Base-by-base conservation (phyloP, 1,140 invertebrate genomes). In the Trichonephila inaurata region DNA sequence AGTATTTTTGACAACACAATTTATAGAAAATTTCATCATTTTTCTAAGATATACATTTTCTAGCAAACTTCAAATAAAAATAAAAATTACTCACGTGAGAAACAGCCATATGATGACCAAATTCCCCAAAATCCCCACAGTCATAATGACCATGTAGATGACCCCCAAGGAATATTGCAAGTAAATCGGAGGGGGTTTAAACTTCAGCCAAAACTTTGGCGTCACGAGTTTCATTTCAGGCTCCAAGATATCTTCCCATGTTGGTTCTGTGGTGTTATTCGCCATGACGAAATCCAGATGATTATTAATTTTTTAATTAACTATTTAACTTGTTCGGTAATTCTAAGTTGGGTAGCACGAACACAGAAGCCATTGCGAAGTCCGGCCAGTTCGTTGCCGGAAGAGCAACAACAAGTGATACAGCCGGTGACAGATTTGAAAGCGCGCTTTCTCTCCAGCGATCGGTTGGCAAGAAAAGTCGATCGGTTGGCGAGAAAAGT, bases 81-180 rank as follows among this genome's bases (percentile, higher is more conserved):
- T 8, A 7, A n/a, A 24, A n/a, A 69, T 28, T n/a, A 95, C 96
- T 97, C 95, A 97, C 97, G 96, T 97, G 64, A 96, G 95, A 95
- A 97, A 97, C 96, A 97, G 96, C 94, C 96, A 96, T 81, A 97
- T 96, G 24, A 97, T 97, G 18, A 97, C 95, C 2, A 96, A 95
- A 95, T 97, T 97, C 18, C 97, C 97, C 95, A 96, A 96, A 62
- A 96, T 96, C 10, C 97, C 97, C 60, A 97, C 94, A 19, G 96
- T 95, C 92, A 97, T 96, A 92, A 97, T 96, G 6, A 97, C 92
- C 19, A 96, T 94, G 95, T 97, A 97, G 10, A 97, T 88, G 6
- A 95, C 95, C 0, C 96, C 97, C 92, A 97, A 95, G 0, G 95
- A 95, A 95, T 96, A 96, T 94, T 97, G 97, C 28, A 96, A 95